Evolutionary conservation across 1,140 invertebrate species (phyloP), one percentile per base, ranked within the genome.

Genomic region (Heliconius hewitsoni): DNA sequence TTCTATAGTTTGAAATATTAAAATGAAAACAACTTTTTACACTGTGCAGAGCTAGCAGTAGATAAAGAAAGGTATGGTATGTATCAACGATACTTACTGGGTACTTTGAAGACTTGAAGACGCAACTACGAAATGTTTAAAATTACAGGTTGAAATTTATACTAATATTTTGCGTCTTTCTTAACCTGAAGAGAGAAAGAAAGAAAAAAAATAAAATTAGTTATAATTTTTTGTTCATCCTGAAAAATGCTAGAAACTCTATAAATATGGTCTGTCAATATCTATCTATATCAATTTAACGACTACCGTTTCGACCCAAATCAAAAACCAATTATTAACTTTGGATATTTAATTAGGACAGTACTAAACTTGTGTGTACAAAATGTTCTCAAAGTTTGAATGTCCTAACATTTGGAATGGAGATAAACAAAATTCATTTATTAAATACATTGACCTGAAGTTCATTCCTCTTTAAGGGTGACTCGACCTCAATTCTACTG

Each of bases 401-500:
- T 3, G 13, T n/a, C 60, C 23, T 27, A 27, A 16, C 23, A 27
- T 66, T 66, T 66, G n/a, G 23, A 66, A 27, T 9, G 60, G 60
- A 66, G 60, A 66, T 66, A 66, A 66, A 66, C 60, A 66, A 66
- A 27, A 30, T 66, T 66, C 23, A 66, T 23, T 66, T 66, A 13
- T 23, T 13, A 66, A 66, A 66, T 66, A 27, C 60, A 30, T 66
- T 1, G 23, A 66, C 23, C 60, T n/a, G 16, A 9, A n/a, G 74
- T 27, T 75, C 74, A 75, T 39, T 57, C 71, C 73, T 76, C 37
- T 66, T 18, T 76, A 55, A 46, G 74, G 39, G 34, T 46, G 30
- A 73, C n/a, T 72, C 80, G 82, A 83, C 86, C 86, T 83, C 74
- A 83, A 88, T 88, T 81, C 77, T 11, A 50, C 76, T 81, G 75